Base-by-base conservation (phyloP, 1,140 invertebrate species). In the Aphelinus certus region DNA sequence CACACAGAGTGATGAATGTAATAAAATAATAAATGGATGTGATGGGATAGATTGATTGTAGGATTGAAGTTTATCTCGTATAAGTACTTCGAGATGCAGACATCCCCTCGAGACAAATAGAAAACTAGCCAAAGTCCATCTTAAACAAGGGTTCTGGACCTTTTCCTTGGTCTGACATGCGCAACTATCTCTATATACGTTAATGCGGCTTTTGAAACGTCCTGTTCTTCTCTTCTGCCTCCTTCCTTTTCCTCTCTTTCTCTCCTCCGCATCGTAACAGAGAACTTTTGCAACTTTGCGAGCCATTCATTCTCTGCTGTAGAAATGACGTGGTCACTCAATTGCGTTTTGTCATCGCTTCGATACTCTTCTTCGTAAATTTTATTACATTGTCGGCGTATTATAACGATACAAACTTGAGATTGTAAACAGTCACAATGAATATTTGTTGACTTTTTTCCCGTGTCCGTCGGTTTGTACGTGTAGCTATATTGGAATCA, bases 181-280 rank as follows among this genome's bases (percentile, higher is more conserved):
- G n/a, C 43, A 63, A 63, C 3, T 46, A 63, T 63, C 48, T 63
- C 48, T 63, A 26, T 26, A 10, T 46, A 48, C 61, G 61, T 63
- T 63, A 63, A 45, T 46, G 61, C 61, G 48, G 46, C 7, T 26
- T 26, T 26, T 26, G 26, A 26, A 26, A 26, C 26, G 26, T 26
- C 26, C 26, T 26, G 26, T 26, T 26, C 26, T 26, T 26, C 46
- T 46, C 61, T 63, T 63, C 46, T 47, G 46, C 48, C 48, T 63
- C 48, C 61, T 63, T 26, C 58, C 58, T 63, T 63, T 48, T 63
- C 46, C 5, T 43, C 7, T 61, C 42, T 61, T 43, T 61, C 3
- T 42, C n/a, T 42, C 26, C 58, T 43, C 26, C 26, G 7, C n/a
- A 53, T 65, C 43, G 48, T 65, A 65, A 53, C 63, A 6, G 7